Evolutionary conservation across 2,797 vertebrate genomes (phyloP), one percentile per base, ranked within the genome.

Genomic region (Dendrocincla fuliginosa): DNA sequence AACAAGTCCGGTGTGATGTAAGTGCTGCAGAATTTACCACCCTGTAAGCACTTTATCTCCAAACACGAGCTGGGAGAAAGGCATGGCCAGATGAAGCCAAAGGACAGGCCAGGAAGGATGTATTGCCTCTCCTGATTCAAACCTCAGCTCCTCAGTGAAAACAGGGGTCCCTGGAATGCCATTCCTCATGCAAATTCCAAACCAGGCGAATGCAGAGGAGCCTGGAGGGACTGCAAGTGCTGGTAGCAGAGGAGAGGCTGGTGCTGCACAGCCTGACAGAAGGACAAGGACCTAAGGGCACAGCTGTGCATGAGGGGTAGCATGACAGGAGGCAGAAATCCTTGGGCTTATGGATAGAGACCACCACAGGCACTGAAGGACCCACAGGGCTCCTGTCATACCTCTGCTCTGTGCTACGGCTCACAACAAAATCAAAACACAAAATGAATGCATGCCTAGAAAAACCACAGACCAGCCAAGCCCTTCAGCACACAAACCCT

Each of bases 21-120:
- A 87, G 69, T 8, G 67, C 84, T 88, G 89, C 84, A 79, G 80
- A 23, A 83, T 92, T 88, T 47, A 73, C 65, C 73, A 56, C 60
- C 5, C 2, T 1, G 28, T 20, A 15, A 64, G 44, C 70, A 24
- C 93, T 90, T 90, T 15, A 32, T 87, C 83, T 90, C 63, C 86
- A 59, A 39, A 30, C 39, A 65, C 8, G 16, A 77, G 33, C 39
- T 65, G 41, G 59, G 39, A 25, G 56, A 42, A 32, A 82, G 83
- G 91, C 79, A 75, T 2, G 18, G 71, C 63, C 84, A 75, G 49
- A 46, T 4, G 30, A 35, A 60, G 87, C 24, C 59, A 11, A 64
- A 8, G 5, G 85, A 77, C 42, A 67, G 85, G 18, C 42, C 47
- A 32, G 83, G 13, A 39, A 42, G 78, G 91, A 85, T 17, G 17